These are phyloP conservation scores for Macrobrachium rosenbergii DNA, from an alignment of 1,140 invertebrate genomes.

Conservation along the genomic window DNA sequence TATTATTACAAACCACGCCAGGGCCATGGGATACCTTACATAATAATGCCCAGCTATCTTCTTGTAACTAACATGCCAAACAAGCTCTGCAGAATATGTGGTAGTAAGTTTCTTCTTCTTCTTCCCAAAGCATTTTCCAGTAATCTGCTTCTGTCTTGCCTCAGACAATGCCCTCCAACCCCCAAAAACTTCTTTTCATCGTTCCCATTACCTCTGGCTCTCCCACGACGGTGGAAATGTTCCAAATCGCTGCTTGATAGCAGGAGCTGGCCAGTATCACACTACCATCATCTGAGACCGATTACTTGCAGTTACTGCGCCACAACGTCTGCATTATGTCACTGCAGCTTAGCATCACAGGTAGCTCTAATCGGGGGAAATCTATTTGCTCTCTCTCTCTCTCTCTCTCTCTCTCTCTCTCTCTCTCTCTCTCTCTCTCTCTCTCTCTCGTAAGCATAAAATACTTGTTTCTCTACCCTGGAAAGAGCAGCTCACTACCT, in stretches of 20 bases:
- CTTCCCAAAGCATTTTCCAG: background rate
- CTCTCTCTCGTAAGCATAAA: background rate
- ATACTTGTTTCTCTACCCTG: too few species aligned
- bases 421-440: constrained; percentile 23
- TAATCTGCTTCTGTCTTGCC: too few species aligned
- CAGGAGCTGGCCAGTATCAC: too few species aligned
- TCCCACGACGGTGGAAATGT: too few species aligned
- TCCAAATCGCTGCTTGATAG: too few species aligned
- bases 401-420: constrained; percentile 14
- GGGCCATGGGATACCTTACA: too few species aligned
- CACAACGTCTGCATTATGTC: too few species aligned
- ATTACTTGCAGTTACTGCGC: too few species aligned
- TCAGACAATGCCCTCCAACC: too few species aligned
- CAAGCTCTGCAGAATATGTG: background rate
- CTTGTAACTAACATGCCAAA: background rate
- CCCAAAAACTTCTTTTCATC: background rate
- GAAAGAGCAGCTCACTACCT: background rate
- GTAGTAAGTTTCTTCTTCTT: background rate
- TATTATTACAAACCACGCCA: background rate
- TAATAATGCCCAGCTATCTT: background rate
- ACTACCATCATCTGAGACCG: too few species aligned
- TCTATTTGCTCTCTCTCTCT: background rate
- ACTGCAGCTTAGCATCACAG: background rate
- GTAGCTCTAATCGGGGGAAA: background rate
- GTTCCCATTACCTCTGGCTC: too few species aligned